Conservation (phyloP, 2,797 vertebrate genomes). For the Macropus fuliginosus region DNA sequence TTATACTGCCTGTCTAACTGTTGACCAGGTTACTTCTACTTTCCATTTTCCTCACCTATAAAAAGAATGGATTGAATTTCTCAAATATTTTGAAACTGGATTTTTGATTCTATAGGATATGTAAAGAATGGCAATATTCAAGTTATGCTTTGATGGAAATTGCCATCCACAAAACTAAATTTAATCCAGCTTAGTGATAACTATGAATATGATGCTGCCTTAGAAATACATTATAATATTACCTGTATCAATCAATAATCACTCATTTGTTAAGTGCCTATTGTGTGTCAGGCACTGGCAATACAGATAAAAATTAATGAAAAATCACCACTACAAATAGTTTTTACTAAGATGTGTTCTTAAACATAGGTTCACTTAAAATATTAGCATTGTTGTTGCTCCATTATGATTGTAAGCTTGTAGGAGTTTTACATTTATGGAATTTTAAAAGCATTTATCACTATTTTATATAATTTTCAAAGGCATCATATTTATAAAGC, state of each 20-base stretch:
- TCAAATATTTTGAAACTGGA: neutral
- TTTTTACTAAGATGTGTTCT: neutral
- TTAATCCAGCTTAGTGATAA: neutral
- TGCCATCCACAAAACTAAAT: neutral
- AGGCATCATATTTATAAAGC: neutral
- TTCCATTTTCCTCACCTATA: neutral
- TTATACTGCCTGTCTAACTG: neutral
- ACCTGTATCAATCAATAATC: neutral
- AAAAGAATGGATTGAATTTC: neutral
- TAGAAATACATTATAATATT: neutral
- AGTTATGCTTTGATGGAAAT: neutral
- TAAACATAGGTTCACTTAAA: neutral
- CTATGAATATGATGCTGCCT: neutral
- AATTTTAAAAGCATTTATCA: neutral
- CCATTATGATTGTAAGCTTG: neutral
- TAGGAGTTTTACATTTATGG: neutral
- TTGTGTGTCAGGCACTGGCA: neutral
- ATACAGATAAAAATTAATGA: neutral
- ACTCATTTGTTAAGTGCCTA: neutral
- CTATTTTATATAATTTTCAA: neutral
- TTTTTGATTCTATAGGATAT: neutral
- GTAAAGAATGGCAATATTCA: neutral
- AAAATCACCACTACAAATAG: neutral
- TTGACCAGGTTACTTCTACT: neutral
- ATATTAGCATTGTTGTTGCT: neutral